Percentiles rank a stretch among this genome's conserved stretches.
These are phyloP conservation scores for Pyxicephalus adspersus DNA, from an alignment of 2,113 vertebrate genomes.

Conservation along the genomic window DNA sequence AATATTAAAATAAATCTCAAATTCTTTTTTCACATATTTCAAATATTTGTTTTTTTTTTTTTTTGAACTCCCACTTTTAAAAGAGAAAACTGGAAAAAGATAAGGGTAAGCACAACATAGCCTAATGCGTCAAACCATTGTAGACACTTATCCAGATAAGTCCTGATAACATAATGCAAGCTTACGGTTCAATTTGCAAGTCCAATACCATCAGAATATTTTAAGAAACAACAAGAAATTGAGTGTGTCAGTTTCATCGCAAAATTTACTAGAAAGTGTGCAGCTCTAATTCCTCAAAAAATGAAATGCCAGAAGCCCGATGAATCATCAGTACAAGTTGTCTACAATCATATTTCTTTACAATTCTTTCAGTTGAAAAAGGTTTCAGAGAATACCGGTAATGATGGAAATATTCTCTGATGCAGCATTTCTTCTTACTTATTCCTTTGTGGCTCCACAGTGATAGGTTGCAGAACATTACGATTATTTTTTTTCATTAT, in stretches of 20 bases:
- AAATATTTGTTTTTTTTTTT: not conserved
- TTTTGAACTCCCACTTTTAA: not conserved
- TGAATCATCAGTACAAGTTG: conserved; percentile 45
- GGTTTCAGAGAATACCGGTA: conserved; percentile 11
- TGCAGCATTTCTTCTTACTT: conserved; percentile 17
- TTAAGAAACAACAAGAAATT: conserved; percentile 34
- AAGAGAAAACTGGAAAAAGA: no score
- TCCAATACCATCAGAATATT: conserved; percentile 36
- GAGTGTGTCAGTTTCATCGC: conserved; percentile 42
- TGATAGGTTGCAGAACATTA: conserved; percentile 9
- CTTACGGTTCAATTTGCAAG: conserved; percentile 37
- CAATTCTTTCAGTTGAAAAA: conserved; percentile 41
- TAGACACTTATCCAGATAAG: not conserved
- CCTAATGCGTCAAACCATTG: not conserved
- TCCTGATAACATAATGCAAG: conserved; percentile 7
- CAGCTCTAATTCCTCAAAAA: conserved; percentile 39
- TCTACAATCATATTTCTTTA: conserved; percentile 25
- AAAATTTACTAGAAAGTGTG: conserved; percentile 45
- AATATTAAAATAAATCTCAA: no score
- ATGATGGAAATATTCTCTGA: conserved; percentile 4
- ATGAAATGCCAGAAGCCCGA: conserved; percentile 46
- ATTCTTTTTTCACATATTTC: not conserved
- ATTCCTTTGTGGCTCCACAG: not conserved
- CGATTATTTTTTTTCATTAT: conserved; percentile 17
- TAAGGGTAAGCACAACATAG: not conserved